Evolutionary conservation across 2,113 vertebrate genomes (phyloP).

Genomic region (Pteropus alecto): DNA sequence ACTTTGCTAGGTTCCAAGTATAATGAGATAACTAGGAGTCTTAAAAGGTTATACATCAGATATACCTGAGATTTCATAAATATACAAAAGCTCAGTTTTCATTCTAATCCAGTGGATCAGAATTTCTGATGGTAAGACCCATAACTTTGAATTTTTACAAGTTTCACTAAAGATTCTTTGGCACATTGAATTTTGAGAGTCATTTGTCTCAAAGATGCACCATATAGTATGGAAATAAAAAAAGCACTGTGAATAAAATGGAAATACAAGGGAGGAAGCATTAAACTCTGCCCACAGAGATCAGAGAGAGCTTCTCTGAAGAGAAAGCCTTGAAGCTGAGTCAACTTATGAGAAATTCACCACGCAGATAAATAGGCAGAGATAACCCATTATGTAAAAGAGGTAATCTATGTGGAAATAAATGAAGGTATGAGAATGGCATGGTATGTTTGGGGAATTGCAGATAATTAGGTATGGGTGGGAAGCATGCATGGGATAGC

Average conservation of each 20-base stretch:
- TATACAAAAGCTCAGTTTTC: neutral
- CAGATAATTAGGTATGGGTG: neutral
- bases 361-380: neutral
- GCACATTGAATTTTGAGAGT: neutral
- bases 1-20: neutral
- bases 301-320: neutral
- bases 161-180: neutral
- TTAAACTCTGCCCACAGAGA: neutral
- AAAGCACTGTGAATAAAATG: neutral
- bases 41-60: neutral
- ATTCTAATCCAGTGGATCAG: neutral
- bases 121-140: neutral
- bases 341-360: constrained; percentile 4
- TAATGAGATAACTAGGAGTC: neutral
- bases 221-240: neutral
- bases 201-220: neutral
- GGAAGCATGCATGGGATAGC: neutral
- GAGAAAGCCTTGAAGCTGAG: neutral
- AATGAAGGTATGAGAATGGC: neutral
- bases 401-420: neutral
- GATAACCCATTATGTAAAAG: neutral
- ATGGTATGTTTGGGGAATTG: neutral
- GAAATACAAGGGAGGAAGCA: neutral
- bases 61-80: neutral
- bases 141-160: neutral